Percentiles rank a stretch among this genome's conserved stretches.
Conservation (phyloP, 2,888 invertebrate genomes). For the Oconnorella tubifera region DNA sequence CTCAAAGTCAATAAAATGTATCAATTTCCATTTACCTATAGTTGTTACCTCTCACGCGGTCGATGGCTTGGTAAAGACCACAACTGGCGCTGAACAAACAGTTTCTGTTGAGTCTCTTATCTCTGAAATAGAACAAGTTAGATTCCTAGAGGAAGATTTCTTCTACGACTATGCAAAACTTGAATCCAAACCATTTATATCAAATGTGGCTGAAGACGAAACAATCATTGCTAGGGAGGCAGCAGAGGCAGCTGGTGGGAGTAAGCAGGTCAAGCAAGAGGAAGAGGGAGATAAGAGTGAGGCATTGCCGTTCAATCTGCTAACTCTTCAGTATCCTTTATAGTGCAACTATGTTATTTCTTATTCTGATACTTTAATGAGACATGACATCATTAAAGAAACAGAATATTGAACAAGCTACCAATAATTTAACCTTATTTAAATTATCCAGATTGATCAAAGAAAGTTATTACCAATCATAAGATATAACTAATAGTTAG, state of each 20-base stretch:
- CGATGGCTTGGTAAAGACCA: too few species aligned
- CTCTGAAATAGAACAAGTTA: neutral
- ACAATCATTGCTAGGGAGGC: neutral
- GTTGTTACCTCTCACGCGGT: too few species aligned
- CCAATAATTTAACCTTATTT: too few species aligned
- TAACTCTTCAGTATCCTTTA: slow-evolving; percentile 1
- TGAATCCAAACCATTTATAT: slow-evolving; percentile 40
- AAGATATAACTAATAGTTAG: too few species aligned
- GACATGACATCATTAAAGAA: too few species aligned
- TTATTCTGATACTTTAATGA: too few species aligned
- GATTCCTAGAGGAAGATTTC: slow-evolving; percentile 41
- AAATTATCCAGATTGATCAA: too few species aligned
- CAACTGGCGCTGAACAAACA: neutral
- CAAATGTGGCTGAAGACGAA: neutral
- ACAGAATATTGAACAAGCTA: too few species aligned
- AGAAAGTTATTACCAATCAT: too few species aligned
- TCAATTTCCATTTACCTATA: too few species aligned
- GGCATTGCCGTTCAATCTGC: neutral
- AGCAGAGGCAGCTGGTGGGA: neutral
- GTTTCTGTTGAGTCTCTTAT: neutral
- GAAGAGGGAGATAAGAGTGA: slow-evolving; percentile 5
- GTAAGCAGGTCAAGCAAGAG: slow-evolving; percentile 9
- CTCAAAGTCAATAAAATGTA: too few species aligned
- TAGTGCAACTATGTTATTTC: too few species aligned
- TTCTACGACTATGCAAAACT: slow-evolving; percentile 49